A percentile compares a stretch with the other conserved stretches of the same genome.
Evolutionary conservation across 2,797 vertebrate genomes (phyloP).

Genomic region (Anguilla marmorata): DNA sequence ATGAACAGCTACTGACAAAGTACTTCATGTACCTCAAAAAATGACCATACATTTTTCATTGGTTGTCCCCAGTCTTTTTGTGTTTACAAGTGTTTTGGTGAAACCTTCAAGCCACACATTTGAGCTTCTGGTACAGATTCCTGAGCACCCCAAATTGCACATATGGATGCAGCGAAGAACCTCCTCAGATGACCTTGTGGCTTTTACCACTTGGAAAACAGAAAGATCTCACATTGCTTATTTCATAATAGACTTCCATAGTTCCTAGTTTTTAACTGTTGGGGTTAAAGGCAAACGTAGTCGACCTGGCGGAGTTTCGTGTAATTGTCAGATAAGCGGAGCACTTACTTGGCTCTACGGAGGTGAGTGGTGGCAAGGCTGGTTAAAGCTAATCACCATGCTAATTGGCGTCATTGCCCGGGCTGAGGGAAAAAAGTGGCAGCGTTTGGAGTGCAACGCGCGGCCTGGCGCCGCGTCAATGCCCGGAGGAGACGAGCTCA

Average conservation of each 20-base stretch:
- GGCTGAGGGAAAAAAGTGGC: not conserved
- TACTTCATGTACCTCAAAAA: not conserved
- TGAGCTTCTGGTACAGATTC: not conserved
- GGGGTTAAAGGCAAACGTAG: not conserved
- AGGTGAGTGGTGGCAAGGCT: not conserved
- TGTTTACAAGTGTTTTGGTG: not conserved
- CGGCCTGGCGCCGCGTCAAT: constrained; percentile 46
- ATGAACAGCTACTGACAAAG: not conserved
- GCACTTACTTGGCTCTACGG: not conserved
- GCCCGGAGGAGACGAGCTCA: constrained; percentile 60
- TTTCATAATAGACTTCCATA: not conserved
- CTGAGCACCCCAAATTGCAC: not conserved
- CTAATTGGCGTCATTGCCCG: not conserved
- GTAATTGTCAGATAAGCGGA: not conserved
- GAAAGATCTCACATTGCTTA: not conserved
- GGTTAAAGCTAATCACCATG: not conserved
- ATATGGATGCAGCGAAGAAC: not conserved
- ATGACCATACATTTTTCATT: too few species aligned
- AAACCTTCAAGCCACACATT: not conserved
- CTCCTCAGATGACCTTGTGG: not conserved
- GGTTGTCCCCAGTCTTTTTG: too few species aligned
- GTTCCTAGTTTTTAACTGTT: not conserved
- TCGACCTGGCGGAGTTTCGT: not conserved
- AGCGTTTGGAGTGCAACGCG: constrained; percentile 26
- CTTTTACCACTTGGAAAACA: not conserved